phyloP scores from a whole-genome alignment of 2,797 vertebrate species.

The Pyrocephalus nanus region DNA sequence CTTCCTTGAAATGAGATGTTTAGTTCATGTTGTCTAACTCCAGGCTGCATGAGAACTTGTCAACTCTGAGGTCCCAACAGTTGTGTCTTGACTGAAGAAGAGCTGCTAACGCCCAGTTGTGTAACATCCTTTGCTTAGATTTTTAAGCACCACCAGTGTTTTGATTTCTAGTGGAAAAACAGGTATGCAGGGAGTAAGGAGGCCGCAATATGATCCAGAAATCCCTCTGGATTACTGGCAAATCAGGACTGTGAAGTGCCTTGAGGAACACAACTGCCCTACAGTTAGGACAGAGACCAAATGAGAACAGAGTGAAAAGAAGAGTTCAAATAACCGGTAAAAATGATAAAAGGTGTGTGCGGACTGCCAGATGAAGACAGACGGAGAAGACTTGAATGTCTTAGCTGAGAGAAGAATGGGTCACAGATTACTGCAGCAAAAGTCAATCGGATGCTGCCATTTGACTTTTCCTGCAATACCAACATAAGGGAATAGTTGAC shows the following conservation, averaged over 20 bases:
- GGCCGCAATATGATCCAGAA: not conserved
- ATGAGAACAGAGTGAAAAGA: not conserved
- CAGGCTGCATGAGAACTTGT: not conserved
- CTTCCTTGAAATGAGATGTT: not conserved
- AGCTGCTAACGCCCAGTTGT: not conserved
- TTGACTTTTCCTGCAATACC: constrained; percentile 7
- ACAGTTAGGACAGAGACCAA: not conserved
- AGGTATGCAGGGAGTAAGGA: not conserved
- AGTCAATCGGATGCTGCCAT: constrained; percentile 18
- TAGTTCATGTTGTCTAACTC: not conserved
- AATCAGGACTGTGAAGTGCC: not conserved
- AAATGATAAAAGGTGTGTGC: not conserved
- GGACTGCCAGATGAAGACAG: not conserved
- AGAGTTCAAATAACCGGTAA: not conserved
- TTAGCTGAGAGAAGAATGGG: not conserved
- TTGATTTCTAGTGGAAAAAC: not conserved
- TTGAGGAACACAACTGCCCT: not conserved
- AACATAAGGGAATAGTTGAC: not conserved
- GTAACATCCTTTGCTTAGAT: not conserved
- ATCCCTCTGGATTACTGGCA: not conserved
- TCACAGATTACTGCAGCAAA: not conserved
- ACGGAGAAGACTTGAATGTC: not conserved
- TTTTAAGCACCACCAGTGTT: not conserved
- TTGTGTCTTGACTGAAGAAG: not conserved
- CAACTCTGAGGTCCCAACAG: not conserved